Conservation (phyloP, 2,888 invertebrate species). For the Cerceris rybyensis region DNA sequence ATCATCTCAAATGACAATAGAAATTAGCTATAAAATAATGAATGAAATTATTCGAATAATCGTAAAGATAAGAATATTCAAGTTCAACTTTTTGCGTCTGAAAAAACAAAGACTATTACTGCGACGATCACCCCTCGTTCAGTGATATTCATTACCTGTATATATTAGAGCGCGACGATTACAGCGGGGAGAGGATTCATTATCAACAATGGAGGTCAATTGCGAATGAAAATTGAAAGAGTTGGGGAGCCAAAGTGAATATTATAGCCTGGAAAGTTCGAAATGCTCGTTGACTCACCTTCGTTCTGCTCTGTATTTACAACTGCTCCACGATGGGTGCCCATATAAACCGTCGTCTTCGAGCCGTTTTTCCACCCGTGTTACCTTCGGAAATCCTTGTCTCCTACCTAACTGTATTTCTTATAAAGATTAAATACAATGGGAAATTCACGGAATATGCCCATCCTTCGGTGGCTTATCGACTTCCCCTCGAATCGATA, state of each 20-base stretch:
- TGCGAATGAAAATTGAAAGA: conserved; percentile 4
- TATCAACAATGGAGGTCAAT: conserved; percentile 12
- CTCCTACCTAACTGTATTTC: conserved; percentile 69
- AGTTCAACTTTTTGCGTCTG: too few species aligned
- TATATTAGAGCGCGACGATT: conserved; percentile 4
- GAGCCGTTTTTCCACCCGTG: background rate
- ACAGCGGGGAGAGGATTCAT: conserved; percentile 16
- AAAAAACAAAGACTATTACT: too few species aligned
- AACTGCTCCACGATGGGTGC: background rate
- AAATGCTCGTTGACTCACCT: conserved; percentile 35
- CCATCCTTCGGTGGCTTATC: conserved; percentile 62
- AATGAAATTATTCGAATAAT: too few species aligned
- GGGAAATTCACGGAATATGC: conserved; percentile 75
- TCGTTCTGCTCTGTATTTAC: conserved; percentile 1
- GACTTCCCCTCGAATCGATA: conserved; percentile 17
- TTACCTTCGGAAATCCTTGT: background rate
- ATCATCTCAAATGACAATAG: background rate
- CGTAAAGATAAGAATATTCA: too few species aligned
- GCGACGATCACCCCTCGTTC: background rate
- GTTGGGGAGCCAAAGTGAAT: background rate
- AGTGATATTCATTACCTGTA: conserved; percentile 2
- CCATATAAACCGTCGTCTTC: conserved; percentile 17
- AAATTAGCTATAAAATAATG: too few species aligned
- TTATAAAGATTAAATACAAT: conserved; percentile 75
- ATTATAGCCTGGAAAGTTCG: conserved; percentile 13